Evolutionary conservation across 2,797 vertebrate genomes (phyloP), one percentile per base, ranked within the genome.

Genomic region (Pseudochirops cupreus): DNA sequence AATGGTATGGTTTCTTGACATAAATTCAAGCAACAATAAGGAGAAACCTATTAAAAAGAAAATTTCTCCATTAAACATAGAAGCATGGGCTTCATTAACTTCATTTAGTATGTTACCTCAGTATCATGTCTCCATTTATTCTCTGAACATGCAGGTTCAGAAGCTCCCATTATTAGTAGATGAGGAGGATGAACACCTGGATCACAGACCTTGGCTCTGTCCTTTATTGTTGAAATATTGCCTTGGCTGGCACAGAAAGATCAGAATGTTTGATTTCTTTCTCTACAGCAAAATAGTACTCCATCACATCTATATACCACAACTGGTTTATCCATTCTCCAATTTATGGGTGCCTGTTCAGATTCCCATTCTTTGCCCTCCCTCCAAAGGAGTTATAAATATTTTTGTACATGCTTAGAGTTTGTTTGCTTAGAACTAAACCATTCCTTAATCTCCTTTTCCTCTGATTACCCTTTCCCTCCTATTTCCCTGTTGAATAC

Each of bases 11-110:
- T 93, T 95, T 95, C 56, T 93, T 97, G 95, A 94, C 1, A 56
- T 98, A 98, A 98, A 98, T 98, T 97, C 97, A 98, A 98, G 92
- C 91, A 95, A 94, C 90, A 91, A 26, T 94, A 96, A 94, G 94
- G 97, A 96, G 89, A 96, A 97, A 97, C 94, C 6, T 11, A 50
- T 97, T 97, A 95, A 46, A 94, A 97, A 95, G 92, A 97, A 93
- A 95, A 97, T 95, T 94, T 96, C 96, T 96, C 92, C 58, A 92
- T 98, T 98, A 96, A 95, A 33, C 24, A 39, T 53, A 96, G 98
- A 97, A 16, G 24, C 33, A 96, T 97, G 94, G 0, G 96, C 97
- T 98, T 96, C 82, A 59, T 95, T 97, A 92, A 94, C 21, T 56
- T 46, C 92, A 2, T 92, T 93, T 97, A 52, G n/a, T 91, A 26